Base-by-base conservation (phyloP, 64 coral and sea anemone species). In the Actinia tenebrosa region DNA sequence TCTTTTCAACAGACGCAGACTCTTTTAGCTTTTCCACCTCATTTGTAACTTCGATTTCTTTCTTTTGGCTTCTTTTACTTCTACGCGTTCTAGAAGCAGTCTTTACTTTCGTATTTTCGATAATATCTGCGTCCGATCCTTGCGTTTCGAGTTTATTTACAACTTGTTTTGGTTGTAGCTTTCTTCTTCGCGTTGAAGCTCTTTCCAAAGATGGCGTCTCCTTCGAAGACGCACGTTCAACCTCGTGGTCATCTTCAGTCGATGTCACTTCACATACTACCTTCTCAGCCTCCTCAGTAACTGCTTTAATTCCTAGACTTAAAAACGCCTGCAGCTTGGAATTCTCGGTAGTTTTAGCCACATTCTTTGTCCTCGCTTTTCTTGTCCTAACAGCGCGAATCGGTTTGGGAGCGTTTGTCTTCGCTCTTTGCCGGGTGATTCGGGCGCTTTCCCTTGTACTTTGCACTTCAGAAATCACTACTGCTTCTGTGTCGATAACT, bases 231-330 rank as follows among this genome's bases (percentile, higher is more conserved):
- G 83, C 89, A 55, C 86, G 87, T 26, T 82, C 91, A 72, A 89
- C 86, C 18, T 91, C 91, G 72, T 97, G 91, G 71, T 97, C 94
- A 88, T 97, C 94, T 53, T 72, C 84, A 45, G 93, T 42, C 16
- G 94, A 97, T 8, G 94, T 97, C 16, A 92, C 58, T 88, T 90
- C 68, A 62, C 81, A 47, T 19, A 82, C 83, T 7, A 68, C 68
- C 53, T 84, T 88, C 47, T 78, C 56, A 62, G 86, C 4, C 50
- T 97, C 82, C 46, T 72, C 64, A 3, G 62, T 45, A 26, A 37
- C 78, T 88, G 85, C 79, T 45, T 93, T 83, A 85, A 86, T 87
- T 82, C 82, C 45, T 26, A 61, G 58, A 80, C 86, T 77, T 53
- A 89, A 56, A 85, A 88, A 81, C 13, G 52, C 55, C 46, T 56